Percentiles rank a stretch among this genome's conserved stretches.
Conservation (phyloP, 1,140 invertebrate species). For the Steinernema feltiae region DNA sequence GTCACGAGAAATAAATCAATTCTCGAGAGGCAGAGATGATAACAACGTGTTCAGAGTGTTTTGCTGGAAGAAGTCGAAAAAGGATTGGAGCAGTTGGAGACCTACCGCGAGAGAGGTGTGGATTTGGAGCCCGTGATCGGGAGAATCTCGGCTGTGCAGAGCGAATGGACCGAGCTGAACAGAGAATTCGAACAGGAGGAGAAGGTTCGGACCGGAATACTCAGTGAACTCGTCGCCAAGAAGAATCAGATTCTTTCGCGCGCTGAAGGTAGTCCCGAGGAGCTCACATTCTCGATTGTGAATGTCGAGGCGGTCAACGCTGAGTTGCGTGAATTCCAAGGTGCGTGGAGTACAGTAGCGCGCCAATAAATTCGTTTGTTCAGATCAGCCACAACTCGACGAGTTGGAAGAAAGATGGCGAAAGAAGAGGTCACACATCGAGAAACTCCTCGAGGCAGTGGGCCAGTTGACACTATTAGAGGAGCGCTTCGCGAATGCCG, state of each 20-base stretch:
- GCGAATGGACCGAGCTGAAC: constrained; percentile 3
- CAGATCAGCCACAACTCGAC: background rate
- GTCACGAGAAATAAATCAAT: background rate
- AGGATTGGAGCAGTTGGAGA: background rate
- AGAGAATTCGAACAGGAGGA: constrained; percentile 7
- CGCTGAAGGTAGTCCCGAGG: background rate
- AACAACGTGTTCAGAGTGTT: background rate
- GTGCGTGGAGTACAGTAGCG: background rate
- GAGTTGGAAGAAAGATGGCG: background rate
- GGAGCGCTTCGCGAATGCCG: background rate
- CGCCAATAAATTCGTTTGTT: background rate
- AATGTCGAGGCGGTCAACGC: background rate
- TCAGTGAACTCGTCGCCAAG: background rate
- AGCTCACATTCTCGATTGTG: background rate
- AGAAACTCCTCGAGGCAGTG: background rate
- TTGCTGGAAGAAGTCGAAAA: background rate
- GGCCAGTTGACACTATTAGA: background rate
- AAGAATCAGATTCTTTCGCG: background rate
- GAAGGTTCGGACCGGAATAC: background rate
- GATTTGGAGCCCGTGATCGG: background rate
- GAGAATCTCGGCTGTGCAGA: background rate
- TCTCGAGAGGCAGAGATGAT: background rate
- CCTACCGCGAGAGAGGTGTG: background rate
- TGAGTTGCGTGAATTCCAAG: background rate
- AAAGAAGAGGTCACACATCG: background rate